These are phyloP conservation scores for Volucella inflata DNA, from an alignment of 2,888 invertebrate genomes.

Conservation along the genomic window DNA sequence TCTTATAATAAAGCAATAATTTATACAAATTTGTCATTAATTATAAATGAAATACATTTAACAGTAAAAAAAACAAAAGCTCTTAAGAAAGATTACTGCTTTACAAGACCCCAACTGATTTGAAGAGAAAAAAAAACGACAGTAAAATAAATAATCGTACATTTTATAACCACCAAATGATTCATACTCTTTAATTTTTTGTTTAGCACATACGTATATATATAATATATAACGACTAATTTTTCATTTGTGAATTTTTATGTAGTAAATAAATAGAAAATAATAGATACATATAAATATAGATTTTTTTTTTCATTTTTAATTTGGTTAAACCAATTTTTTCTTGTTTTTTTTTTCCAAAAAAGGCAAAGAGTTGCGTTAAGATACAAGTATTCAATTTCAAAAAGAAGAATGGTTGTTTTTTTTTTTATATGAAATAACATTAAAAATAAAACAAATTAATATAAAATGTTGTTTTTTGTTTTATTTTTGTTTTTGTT, in stretches of 20 bases:
- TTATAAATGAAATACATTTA: conserved; percentile 32
- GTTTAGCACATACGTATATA: conserved; percentile 35
- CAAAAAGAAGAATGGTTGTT: conserved; percentile 8
- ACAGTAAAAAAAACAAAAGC: conserved; percentile 19
- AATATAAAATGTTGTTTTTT: conserved; percentile 10
- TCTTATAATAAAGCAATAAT: conserved; percentile 53
- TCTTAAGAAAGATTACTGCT: conserved; percentile 10
- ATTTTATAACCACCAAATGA: conserved; percentile 68
- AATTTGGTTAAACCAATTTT: conserved; percentile 37
- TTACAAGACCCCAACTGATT: conserved; percentile 4
- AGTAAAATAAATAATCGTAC: conserved; percentile 23
- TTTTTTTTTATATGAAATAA: too few species aligned
- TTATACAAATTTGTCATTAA: conserved; percentile 43
- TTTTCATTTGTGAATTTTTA: conserved; percentile 5
- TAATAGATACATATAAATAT: conserved; percentile 22
- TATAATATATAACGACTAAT: conserved; percentile 36
- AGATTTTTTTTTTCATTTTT: conserved; percentile 7
- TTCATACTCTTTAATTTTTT: conserved; percentile 56
- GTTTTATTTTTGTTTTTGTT: conserved; percentile 3
- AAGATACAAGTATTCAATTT: neutral
- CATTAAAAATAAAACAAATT: conserved; percentile 13
- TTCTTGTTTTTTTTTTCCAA: conserved; percentile 16
- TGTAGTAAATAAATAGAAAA: conserved; percentile 59
- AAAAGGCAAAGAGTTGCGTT: conserved; percentile 42
- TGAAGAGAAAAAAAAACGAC: conserved; percentile 8